Conservation (phyloP, 2,888 invertebrate genomes). For the Cecidostiba fungosa region DNA sequence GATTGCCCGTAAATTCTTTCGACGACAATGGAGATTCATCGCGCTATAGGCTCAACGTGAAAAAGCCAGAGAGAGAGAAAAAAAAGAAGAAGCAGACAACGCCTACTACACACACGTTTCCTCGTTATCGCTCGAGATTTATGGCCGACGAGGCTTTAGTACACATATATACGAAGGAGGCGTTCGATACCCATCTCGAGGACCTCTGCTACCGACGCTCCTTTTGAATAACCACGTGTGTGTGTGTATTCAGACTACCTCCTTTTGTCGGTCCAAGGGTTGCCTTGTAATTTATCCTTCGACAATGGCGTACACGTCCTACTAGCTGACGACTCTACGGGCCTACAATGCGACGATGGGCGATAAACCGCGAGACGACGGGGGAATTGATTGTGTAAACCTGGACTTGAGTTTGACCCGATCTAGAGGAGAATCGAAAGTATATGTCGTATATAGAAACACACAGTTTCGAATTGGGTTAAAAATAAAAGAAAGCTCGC, state of each 20-base stretch:
- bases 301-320: neutral
- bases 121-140: constrained; percentile 35
- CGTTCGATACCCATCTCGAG: constrained; percentile 4
- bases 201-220: constrained; percentile 11
- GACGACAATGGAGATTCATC: neutral
- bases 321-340: neutral
- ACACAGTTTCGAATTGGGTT: no score
- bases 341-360: neutral
- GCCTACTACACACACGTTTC: neutral
- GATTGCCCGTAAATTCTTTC: neutral
- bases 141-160: neutral
- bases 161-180: neutral
- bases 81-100: neutral
- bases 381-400: neutral
- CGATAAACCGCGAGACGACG: neutral
- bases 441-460: neutral
- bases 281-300: constrained; percentile 35
- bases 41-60: neutral
- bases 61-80: neutral
- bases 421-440: neutral
- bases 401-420: neutral
- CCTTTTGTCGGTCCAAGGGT: neutral
- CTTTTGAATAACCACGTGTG: neutral
- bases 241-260: neutral
- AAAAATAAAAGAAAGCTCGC: no score